Conservation (phyloP, 2,113 vertebrate species). For the Speoplatyrhinus poulsoni region DNA sequence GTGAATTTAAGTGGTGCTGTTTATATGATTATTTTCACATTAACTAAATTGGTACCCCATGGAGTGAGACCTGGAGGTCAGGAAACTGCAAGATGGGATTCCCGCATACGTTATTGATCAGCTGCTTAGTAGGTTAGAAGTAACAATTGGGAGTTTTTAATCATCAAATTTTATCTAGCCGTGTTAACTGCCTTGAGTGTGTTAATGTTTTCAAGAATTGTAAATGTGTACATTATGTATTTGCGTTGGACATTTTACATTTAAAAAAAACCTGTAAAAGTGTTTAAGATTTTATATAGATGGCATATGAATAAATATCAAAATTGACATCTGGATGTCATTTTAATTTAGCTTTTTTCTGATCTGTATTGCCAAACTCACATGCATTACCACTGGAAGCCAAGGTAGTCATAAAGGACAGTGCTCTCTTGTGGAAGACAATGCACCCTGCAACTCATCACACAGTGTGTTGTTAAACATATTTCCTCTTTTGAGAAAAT, state of each 20-base stretch:
- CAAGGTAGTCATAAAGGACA: slow-evolving; percentile 24
- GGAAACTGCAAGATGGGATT: background rate
- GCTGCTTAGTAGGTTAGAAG: background rate
- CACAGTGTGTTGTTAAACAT: background rate
- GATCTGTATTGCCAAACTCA: slow-evolving; percentile 11
- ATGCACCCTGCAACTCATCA: slow-evolving; percentile 17
- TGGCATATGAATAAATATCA: slow-evolving; percentile 84
- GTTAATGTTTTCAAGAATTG: slow-evolving; percentile 65
- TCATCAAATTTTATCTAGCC: slow-evolving; percentile 16
- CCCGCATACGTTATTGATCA: background rate
- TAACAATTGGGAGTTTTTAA: background rate
- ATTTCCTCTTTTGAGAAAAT: background rate
- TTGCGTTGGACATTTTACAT: slow-evolving; percentile 75
- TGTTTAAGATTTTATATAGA: slow-evolving; percentile 86
- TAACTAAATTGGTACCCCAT: slow-evolving; percentile 23
- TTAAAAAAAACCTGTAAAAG: slow-evolving; percentile 79
- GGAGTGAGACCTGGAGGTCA: slow-evolving; percentile 1
- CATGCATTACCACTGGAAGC: background rate
- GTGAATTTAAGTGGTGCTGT: slow-evolving; percentile 46
- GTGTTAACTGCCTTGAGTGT: slow-evolving; percentile 32
- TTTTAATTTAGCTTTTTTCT: slow-evolving; percentile 49
- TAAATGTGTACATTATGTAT: slow-evolving; percentile 79
- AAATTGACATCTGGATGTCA: slow-evolving; percentile 7
- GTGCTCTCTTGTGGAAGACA: slow-evolving; percentile 55
- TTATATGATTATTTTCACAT: slow-evolving; percentile 46